Conservation (phyloP, 2,797 vertebrate genomes). For the Danio jaintianensis region DNA sequence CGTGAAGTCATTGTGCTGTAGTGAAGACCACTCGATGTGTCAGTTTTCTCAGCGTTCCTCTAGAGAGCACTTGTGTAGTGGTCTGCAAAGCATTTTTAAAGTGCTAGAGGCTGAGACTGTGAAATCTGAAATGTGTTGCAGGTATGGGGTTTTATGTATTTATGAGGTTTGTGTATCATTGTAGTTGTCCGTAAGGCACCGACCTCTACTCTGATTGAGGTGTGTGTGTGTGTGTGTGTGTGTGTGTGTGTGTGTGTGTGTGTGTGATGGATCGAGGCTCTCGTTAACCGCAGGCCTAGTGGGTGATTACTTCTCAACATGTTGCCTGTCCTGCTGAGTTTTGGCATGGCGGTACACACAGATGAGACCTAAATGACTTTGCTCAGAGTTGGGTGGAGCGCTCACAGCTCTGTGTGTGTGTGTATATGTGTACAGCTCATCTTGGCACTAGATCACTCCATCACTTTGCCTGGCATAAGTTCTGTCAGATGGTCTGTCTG, state of each 20-base stretch:
- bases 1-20: background rate
- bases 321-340: constrained; percentile 45
- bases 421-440: constrained; percentile 30
- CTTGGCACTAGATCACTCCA: constrained; percentile 54
- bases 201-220: constrained; percentile 17
- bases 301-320: constrained; percentile 53
- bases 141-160: constrained; percentile 32
- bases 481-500: constrained; percentile 39
- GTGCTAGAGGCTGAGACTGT: background rate
- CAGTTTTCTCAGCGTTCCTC: constrained; percentile 20
- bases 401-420: constrained; percentile 21
- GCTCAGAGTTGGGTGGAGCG: constrained; percentile 38
- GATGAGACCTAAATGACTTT: constrained; percentile 52
- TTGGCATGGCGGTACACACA: constrained; percentile 38
- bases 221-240: constrained; percentile 35
- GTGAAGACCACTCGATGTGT: constrained; percentile 13
- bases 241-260: constrained; percentile 35
- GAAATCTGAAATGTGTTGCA: constrained; percentile 12
- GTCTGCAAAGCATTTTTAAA: constrained; percentile 24
- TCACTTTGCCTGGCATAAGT: constrained; percentile 37
- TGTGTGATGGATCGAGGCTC: constrained; percentile 37
- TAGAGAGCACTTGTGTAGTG: constrained; percentile 30
- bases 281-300: constrained; percentile 29
- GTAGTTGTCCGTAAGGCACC: constrained; percentile 26
- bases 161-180: constrained; percentile 19